Evolutionary conservation across 1,140 invertebrate genomes (phyloP), one percentile per base, ranked within the genome.

Genomic region (Pectinophora gossypiella): DNA sequence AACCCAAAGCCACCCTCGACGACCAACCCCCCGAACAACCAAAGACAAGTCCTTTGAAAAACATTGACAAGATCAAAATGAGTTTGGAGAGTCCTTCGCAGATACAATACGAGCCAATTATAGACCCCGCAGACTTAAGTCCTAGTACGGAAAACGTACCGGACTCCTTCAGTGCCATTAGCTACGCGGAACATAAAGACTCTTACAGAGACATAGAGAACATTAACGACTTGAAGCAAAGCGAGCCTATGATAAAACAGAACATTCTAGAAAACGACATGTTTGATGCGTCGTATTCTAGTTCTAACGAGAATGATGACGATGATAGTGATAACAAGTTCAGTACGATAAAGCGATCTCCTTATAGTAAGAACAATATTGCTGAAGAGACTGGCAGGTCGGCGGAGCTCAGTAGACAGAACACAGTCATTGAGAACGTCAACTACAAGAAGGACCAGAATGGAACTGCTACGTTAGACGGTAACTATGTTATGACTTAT

Each of bases 301-400:
- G 85, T 58, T 87, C 86, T 0, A 90, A 91, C 44, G 90, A 92
- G 50, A 83, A 90, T 19, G 87, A 88, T 20, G 90, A 90, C 16
- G 88, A 92, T 42, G 91, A 92, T 20, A 90, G 90, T 50, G 89
- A 90, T 59, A 89, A 90, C 72, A 91, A 92, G 72, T 92, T 91
- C 67, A 91, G 91, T 42, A 92, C 91, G 7, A 92, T 92, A 13
- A 92, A 92, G 57, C 73, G 91, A 13, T 92, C 91, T n/a, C 91
- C 91, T 10, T 90, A 91, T 58, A 90, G 86, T 20, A 91, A 91
- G 74, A 88, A 85, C 18, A 89, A 85, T 59, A 68, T 77, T 15
- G 67, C 69, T 0, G 72, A 72, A 13, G 70, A 70, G 0, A 72
- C 70, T 1, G 72, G 71, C 0, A 53, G 68, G 16, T 52, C 71